Percentiles rank a stretch among this genome's conserved stretches.
Conservation (phyloP, 2,797 vertebrate genomes). For the Cuculus canorus region DNA sequence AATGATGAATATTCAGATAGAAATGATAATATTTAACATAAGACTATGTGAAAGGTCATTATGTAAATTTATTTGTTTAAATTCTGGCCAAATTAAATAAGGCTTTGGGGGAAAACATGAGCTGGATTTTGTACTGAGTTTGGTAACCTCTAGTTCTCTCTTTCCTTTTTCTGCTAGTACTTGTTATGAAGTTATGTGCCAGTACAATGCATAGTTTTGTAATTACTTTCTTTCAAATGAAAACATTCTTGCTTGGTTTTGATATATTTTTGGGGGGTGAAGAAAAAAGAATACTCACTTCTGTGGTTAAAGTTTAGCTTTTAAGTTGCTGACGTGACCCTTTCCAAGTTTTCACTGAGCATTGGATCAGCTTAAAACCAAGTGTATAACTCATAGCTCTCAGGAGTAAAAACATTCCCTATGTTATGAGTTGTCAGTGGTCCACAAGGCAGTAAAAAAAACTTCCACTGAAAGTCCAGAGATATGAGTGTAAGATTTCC, state of each 20-base stretch:
- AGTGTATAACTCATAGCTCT: background rate
- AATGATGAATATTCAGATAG: background rate
- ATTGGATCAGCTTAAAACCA: background rate
- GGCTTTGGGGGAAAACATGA: background rate
- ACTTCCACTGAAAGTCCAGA: background rate
- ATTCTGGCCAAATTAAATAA: background rate
- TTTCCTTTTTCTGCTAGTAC: background rate
- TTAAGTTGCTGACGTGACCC: background rate
- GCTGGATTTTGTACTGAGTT: background rate
- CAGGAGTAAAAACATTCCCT: background rate
- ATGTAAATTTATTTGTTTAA: background rate
- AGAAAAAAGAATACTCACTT: background rate
- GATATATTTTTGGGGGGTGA: rapidly evolving
- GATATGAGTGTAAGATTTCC: background rate
- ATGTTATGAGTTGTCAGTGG: background rate
- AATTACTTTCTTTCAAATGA: background rate
- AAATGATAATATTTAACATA: background rate
- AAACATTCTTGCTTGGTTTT: background rate
- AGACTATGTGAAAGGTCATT: background rate
- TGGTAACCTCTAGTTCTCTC: background rate
- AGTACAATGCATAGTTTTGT: background rate
- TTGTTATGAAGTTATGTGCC: background rate
- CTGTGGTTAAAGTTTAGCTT: background rate
- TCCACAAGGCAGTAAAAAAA: background rate
- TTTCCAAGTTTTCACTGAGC: background rate